Percentiles rank a stretch among this genome's conserved stretches.
These are phyloP conservation scores for Semotilus atromaculatus DNA, from an alignment of 2,797 vertebrate genomes.

Conservation along the genomic window DNA sequence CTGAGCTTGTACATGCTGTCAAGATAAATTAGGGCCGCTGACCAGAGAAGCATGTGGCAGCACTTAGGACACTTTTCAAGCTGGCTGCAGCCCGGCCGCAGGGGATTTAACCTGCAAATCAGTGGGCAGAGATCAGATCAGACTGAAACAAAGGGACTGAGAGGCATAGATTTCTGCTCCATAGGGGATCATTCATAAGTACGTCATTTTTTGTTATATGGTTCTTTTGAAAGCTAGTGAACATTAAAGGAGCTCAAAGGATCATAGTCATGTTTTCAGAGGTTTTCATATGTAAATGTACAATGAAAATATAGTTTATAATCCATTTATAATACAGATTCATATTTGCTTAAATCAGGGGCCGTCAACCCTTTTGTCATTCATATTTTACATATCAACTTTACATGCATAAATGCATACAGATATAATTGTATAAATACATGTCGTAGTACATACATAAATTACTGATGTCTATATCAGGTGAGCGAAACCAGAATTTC, in stretches of 20 bases:
- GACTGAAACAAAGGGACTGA: conserved; percentile 22
- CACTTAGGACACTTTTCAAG: conserved; percentile 65
- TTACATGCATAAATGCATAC: neutral
- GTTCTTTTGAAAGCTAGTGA: neutral
- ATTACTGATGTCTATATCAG: neutral
- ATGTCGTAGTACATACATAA: too few species aligned
- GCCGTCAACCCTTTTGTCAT: neutral
- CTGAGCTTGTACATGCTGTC: conserved; percentile 72
- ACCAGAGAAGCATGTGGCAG: conserved; percentile 68
- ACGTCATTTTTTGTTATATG: neutral
- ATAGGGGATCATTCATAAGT: conserved; percentile 18
- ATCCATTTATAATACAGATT: neutral
- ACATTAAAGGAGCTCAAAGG: neutral
- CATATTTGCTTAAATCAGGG: neutral
- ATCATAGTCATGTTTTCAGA: neutral
- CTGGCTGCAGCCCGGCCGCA: neutral
- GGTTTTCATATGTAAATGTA: neutral
- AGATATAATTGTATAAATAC: neutral
- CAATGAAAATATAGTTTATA: neutral
- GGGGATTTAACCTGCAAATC: conserved; percentile 39
- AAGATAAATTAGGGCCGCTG: conserved; percentile 63
- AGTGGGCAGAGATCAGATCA: conserved; percentile 18
- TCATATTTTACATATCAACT: neutral
- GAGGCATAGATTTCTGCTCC: conserved; percentile 3
- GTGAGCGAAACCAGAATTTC: neutral